phyloP scores from a whole-genome alignment of 2,888 invertebrate species.

The Muscina levida region DNA sequence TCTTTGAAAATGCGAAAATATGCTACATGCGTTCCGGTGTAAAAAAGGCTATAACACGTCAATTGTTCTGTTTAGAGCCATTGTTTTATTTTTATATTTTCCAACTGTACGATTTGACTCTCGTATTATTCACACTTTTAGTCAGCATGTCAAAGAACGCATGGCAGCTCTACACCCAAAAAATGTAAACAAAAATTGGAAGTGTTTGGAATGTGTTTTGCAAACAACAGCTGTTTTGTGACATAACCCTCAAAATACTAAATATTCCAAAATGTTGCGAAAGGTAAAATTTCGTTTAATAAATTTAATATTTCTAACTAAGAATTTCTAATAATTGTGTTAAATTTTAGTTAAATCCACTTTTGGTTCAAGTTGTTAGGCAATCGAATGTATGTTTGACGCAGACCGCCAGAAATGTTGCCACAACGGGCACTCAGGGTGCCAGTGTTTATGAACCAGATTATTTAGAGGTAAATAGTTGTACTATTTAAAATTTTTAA shows the following conservation, averaged over 20 bases:
- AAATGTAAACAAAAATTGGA: conserved; percentile 1
- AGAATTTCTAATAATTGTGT: too few relatives aligned
- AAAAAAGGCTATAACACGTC: too few relatives aligned
- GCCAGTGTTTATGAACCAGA: conserved; percentile 84
- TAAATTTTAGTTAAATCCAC: conserved; percentile 38
- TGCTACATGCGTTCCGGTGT: too few relatives aligned
- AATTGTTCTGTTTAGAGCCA: too few relatives aligned
- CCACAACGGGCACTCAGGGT: background rate
- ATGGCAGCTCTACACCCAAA: background rate
- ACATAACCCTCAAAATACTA: conserved; percentile 42
- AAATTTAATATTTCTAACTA: background rate
- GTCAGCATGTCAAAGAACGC: too few relatives aligned
- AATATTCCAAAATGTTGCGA: conserved; percentile 52
- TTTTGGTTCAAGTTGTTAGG: conserved; percentile 13
- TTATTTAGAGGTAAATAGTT: conserved; percentile 85
- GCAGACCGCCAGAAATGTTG: conserved; percentile 20
- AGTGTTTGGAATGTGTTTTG: background rate
- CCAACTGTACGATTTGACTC: too few relatives aligned
- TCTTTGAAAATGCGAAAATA: too few relatives aligned
- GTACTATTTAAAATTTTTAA: background rate
- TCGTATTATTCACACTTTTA: too few relatives aligned
- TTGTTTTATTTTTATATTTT: too few relatives aligned
- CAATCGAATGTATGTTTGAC: background rate
- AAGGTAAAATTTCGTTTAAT: conserved; percentile 45
- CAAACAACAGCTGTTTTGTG: conserved; percentile 30